Evolutionary conservation across 2,113 vertebrate species (phyloP).

Genomic region (Falco punctatus): DNA sequence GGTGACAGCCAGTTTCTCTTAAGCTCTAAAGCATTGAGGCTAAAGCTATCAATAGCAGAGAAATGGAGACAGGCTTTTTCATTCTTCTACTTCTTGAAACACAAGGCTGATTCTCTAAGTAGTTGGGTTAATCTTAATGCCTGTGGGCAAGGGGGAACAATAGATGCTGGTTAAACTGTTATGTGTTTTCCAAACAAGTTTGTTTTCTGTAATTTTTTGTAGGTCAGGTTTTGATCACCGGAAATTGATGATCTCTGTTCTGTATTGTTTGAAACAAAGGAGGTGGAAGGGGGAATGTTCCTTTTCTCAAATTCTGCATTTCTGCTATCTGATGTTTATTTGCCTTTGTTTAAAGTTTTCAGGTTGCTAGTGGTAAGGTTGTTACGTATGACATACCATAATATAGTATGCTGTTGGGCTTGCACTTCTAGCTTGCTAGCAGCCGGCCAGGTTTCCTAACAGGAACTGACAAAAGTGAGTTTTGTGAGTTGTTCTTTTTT

Average conservation of each 20-base stretch:
- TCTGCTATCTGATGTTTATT: not conserved
- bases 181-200: not conserved
- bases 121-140: not conserved
- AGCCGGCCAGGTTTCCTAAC: not conserved
- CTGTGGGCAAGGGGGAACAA: not conserved
- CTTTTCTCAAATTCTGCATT: not conserved
- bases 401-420: not conserved
- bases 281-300: not conserved
- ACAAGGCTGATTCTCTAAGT: not conserved
- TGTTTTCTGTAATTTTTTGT: not conserved
- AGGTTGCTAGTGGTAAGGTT: not conserved
- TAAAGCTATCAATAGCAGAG: not conserved
- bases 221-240: constrained; percentile 8
- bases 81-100: not conserved
- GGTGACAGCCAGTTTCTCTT: not conserved
- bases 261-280: not conserved
- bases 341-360: not conserved
- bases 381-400: not conserved
- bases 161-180: not conserved
- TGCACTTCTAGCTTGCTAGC: not conserved
- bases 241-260: not conserved
- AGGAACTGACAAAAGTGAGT: not conserved
- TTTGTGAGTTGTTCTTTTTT: not conserved
- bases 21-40: not conserved
- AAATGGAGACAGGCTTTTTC: not conserved